phyloP scores from a whole-genome alignment of 2,888 invertebrate species.

The Luperina nickerlii region DNA sequence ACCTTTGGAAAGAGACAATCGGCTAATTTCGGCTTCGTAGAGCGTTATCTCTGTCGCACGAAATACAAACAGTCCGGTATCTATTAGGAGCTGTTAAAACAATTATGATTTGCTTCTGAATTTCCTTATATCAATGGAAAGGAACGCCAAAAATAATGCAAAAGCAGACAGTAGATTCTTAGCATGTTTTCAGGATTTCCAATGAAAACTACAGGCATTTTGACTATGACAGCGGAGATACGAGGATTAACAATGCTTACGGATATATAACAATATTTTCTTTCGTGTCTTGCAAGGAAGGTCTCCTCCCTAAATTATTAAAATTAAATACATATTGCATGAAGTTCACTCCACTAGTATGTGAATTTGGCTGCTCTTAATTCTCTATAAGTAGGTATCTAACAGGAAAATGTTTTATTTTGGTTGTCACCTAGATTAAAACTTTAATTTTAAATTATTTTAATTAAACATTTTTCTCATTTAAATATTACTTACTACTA shows the following conservation, averaged over 20 bases:
- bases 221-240: neutral
- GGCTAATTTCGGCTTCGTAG: too few species aligned
- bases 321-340: neutral
- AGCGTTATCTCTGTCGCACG: too few species aligned
- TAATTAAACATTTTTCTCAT: neutral
- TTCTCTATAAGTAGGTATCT: neutral
- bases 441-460: neutral
- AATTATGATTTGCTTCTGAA: too few species aligned
- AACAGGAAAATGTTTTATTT: slow-evolving; percentile 12
- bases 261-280: neutral
- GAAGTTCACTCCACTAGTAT: neutral
- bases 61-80: too few species aligned
- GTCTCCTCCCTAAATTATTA: neutral
- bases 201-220: slow-evolving; percentile 1
- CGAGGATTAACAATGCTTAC: neutral
- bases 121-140: too few species aligned
- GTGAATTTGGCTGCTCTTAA: neutral
- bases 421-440: neutral
- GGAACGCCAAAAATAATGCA: neutral
- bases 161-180: neutral
- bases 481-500: too few species aligned
- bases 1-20: too few species aligned
- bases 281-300: neutral
- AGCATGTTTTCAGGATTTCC: neutral
- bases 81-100: too few species aligned